Percentiles rank a stretch among this genome's conserved stretches.
These are phyloP conservation scores for Drosophila anomalata DNA, from an alignment of 2,888 invertebrate genomes.

Conservation along the genomic window DNA sequence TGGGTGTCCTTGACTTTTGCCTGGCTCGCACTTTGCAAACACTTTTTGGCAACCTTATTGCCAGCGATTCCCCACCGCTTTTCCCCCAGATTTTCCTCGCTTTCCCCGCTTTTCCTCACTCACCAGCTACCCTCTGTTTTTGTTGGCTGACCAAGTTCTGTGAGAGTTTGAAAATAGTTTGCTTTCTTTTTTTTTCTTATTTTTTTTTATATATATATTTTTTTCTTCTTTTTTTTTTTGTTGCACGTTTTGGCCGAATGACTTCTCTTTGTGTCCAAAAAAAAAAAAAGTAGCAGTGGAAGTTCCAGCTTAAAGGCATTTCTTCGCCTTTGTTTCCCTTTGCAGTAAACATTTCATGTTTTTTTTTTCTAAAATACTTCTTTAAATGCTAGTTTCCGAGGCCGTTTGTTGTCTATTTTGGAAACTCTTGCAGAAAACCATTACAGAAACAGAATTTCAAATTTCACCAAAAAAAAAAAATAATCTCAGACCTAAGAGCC, in stretches of 20 bases:
- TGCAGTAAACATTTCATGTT: slow-evolving; percentile 66
- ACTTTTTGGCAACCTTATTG: slow-evolving; percentile 75
- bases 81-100: slow-evolving; percentile 3
- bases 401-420: slow-evolving; percentile 70
- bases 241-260: slow-evolving; percentile 76
- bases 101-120: background rate
- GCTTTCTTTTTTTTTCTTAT: slow-evolving; percentile 29
- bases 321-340: slow-evolving; percentile 70
- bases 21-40: slow-evolving; percentile 73
- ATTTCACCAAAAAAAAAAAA: slow-evolving; percentile 22
- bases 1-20: slow-evolving; percentile 74
- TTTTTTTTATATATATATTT: slow-evolving; percentile 20
- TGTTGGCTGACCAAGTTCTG: slow-evolving; percentile 57
- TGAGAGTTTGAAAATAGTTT: slow-evolving; percentile 70
- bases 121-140: slow-evolving; percentile 12
- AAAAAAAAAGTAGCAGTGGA: background rate
- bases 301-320: slow-evolving; percentile 58
- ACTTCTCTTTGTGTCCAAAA: slow-evolving; percentile 52
- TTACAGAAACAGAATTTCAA: slow-evolving; percentile 20
- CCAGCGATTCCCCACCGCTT: slow-evolving; percentile 54
- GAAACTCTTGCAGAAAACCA: slow-evolving; percentile 55
- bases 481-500: background rate
- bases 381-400: slow-evolving; percentile 4
- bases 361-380: background rate
- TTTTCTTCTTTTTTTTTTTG: slow-evolving; percentile 33